A percentile compares a stretch with the other conserved stretches of the same genome.
phyloP scores from a whole-genome alignment of 2,113 vertebrate genomes.

The Mus spicilegus region DNA sequence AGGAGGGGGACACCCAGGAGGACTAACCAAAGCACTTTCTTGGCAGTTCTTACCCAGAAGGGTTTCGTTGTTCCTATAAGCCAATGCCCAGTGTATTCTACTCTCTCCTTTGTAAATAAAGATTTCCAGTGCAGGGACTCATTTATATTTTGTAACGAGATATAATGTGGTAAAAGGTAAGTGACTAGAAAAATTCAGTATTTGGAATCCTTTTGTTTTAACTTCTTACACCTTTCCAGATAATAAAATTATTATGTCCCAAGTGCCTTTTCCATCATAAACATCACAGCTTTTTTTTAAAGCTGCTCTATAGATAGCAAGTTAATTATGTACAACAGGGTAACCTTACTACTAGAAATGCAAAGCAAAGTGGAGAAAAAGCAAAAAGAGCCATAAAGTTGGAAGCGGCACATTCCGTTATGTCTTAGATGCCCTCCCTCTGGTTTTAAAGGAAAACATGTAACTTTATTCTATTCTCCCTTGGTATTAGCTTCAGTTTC shows the following conservation, averaged over 20 bases:
- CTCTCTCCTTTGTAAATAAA: neutral
- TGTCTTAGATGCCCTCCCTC: constrained; percentile 82
- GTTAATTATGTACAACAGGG: constrained; percentile 56
- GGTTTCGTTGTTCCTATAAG: neutral
- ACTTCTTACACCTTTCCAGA: constrained; percentile 30
- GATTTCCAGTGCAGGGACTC: neutral
- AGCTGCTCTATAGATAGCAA: constrained; percentile 17
- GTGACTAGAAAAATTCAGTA: neutral
- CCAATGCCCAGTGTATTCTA: neutral
- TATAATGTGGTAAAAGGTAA: neutral
- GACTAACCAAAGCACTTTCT: neutral
- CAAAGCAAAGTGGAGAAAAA: constrained; percentile 52
- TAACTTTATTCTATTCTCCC: constrained; percentile 85
- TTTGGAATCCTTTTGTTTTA: neutral
- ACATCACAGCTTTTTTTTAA: neutral
- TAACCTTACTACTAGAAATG: constrained; percentile 78
- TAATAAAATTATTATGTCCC: neutral
- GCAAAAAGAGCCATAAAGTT: neutral
- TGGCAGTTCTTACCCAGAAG: neutral
- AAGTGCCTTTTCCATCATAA: neutral
- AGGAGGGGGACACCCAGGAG: neutral
- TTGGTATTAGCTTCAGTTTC: constrained; percentile 85
- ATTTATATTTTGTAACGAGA: neutral
- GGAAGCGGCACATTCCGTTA: constrained; percentile 81
- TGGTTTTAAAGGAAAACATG: constrained; percentile 84